A percentile compares a stretch with the other conserved stretches of the same genome.
phyloP scores from a whole-genome alignment of 2,888 invertebrate genomes.

The Agrotis puta region DNA sequence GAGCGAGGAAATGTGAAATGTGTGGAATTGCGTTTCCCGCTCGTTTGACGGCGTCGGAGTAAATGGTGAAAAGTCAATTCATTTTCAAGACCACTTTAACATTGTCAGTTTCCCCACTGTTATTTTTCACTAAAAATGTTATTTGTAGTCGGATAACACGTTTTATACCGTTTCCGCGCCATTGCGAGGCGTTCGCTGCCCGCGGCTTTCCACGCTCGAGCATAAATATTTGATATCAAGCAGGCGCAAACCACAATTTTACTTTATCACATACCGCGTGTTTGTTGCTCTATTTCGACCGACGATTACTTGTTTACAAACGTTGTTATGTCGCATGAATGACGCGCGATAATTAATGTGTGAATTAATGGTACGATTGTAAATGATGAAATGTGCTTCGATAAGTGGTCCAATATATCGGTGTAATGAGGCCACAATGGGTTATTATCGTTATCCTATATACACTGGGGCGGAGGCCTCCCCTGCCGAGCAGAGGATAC shows the following conservation, averaged over 20 bases:
- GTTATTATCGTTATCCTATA: conserved; percentile 81
- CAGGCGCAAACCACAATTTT: conserved; percentile 75
- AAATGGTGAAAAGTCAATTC: conserved; percentile 58
- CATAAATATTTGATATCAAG: conserved; percentile 82
- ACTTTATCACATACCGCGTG: conserved; percentile 70
- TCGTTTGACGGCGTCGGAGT: conserved; percentile 35
- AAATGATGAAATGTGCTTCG: conserved; percentile 65
- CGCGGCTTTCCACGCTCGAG: conserved; percentile 69
- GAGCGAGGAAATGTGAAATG: conserved; percentile 40
- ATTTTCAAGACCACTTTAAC: conserved; percentile 56
- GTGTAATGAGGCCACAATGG: conserved; percentile 78
- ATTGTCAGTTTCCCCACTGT: conserved; percentile 66
- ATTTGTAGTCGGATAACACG: conserved; percentile 77
- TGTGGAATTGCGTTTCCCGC: conserved; percentile 41
- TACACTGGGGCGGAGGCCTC: conserved; percentile 70
- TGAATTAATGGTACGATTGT: conserved; percentile 47
- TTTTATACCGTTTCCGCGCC: conserved; percentile 74
- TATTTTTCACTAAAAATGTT: conserved; percentile 75
- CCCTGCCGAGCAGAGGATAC: conserved; percentile 70
- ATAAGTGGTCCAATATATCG: conserved; percentile 77
- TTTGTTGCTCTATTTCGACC: conserved; percentile 69
- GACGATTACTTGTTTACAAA: conserved; percentile 71
- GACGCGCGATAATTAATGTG: conserved; percentile 60
- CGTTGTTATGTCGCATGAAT: conserved; percentile 57
- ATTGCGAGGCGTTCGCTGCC: conserved; percentile 70